Evolutionary conservation across 2,113 vertebrate species (phyloP).

Genomic region (Pterocles burchelli): DNA sequence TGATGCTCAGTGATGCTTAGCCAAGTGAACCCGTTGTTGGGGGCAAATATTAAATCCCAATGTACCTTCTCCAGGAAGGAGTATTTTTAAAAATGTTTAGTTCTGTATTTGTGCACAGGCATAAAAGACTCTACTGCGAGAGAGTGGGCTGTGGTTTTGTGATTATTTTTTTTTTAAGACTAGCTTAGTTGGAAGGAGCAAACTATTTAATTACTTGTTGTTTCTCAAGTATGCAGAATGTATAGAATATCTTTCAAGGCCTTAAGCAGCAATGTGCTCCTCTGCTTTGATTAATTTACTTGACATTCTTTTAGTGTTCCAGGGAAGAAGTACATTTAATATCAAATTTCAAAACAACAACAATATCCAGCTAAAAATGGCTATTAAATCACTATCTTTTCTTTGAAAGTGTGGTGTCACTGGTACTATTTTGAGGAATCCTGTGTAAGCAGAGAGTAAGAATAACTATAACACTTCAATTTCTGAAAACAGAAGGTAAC

Average conservation of each 20-base stretch:
- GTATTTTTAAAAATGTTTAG: slow-evolving; percentile 34
- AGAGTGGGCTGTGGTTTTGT: background rate
- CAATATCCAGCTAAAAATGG: background rate
- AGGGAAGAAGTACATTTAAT: background rate
- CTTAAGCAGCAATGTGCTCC: background rate
- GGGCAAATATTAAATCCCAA: slow-evolving; percentile 57
- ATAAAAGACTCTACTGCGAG: background rate
- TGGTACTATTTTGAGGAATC: slow-evolving; percentile 1
- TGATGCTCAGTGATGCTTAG: slow-evolving; percentile 67
- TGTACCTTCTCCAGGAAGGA: background rate
- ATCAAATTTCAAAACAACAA: background rate
- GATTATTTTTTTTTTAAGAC: background rate
- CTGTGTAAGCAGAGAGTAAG: background rate
- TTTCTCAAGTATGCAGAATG: background rate
- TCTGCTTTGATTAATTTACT: background rate
- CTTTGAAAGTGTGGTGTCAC: background rate
- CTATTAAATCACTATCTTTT: background rate
- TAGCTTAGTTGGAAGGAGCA: background rate
- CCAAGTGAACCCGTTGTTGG: slow-evolving; percentile 49
- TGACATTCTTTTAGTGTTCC: background rate
- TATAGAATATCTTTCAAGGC: background rate
- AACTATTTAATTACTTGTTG: slow-evolving; percentile 36
- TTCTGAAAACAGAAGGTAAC: background rate
- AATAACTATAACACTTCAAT: background rate
- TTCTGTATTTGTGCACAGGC: slow-evolving; percentile 21